Percentiles rank a stretch among this genome's conserved stretches.
These are phyloP conservation scores for Oxygymnocypris stewartii DNA, from an alignment of 2,113 vertebrate species.

Conservation along the genomic window DNA sequence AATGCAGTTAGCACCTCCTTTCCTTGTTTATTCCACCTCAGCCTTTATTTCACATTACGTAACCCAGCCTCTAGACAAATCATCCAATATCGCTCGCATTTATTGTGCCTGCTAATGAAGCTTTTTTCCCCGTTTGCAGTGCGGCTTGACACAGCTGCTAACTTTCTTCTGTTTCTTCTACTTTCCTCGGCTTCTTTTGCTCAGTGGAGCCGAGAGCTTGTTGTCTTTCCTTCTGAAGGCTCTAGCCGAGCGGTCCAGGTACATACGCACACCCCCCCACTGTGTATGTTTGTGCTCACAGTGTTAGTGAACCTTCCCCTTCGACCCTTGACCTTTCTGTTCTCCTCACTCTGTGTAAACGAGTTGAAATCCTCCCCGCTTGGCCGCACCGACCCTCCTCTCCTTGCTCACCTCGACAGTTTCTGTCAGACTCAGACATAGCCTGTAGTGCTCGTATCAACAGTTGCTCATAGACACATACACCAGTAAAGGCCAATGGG, in stretches of 20 bases:
- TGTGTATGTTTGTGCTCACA: constrained; percentile 17
- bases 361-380: constrained; percentile 1
- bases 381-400: background rate
- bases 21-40: constrained; percentile 70
- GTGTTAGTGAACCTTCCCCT: constrained; percentile 1
- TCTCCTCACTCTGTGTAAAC: background rate
- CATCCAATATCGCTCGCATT: constrained; percentile 65
- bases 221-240: constrained; percentile 74
- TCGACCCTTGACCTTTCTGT: constrained; percentile 18
- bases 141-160: constrained; percentile 58
- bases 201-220: constrained; percentile 77
- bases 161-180: constrained; percentile 47
- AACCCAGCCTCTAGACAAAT: constrained; percentile 67
- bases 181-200: constrained; percentile 52
- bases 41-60: constrained; percentile 65
- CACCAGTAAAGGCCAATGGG: constrained; percentile 23
- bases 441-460: constrained; percentile 4
- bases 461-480: constrained; percentile 21
- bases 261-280: constrained; percentile 55
- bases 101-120: constrained; percentile 68
- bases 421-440: constrained; percentile 17
- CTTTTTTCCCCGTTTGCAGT: constrained; percentile 49
- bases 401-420: background rate
- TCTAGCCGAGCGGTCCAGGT: constrained; percentile 76
- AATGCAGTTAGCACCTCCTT: constrained; percentile 65